phyloP scores from a whole-genome alignment of 1,140 invertebrate genomes.

The Ceratitis capitata region DNA sequence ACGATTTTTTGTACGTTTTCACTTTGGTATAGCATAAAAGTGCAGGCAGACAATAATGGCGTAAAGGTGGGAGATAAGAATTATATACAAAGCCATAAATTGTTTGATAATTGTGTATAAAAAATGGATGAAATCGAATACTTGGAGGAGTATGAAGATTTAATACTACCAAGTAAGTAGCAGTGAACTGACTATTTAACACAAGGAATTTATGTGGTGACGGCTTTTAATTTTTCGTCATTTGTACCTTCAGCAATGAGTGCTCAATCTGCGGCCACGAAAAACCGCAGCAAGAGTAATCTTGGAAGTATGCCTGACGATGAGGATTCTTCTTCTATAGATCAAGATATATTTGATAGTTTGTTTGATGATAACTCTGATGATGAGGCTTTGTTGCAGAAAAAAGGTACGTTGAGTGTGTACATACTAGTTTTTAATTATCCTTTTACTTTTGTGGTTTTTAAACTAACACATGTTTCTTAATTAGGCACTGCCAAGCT shows the following conservation, averaged over 20 bases:
- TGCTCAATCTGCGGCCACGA: background rate
- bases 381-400: conserved; percentile 20
- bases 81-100: too few species aligned
- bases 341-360: conserved; percentile 45
- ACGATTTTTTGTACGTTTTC: background rate
- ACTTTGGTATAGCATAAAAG: background rate
- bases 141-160: conserved; percentile 46
- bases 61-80: background rate
- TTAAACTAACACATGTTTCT: too few species aligned
- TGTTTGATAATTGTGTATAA: conserved; percentile 9
- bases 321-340: conserved; percentile 43
- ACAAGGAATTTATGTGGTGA: background rate
- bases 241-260: background rate
- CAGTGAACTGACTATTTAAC: background rate
- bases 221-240: background rate
- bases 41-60: conserved; percentile 12
- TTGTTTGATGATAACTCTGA: conserved; percentile 44
- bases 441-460: too few species aligned
- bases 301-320: background rate
- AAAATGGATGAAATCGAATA: conserved; percentile 48
- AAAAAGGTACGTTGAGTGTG: conserved; percentile 19
- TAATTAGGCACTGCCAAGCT: background rate
- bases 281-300: background rate
- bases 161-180: conserved; percentile 45
- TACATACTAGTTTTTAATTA: background rate